Evolutionary conservation across 2,888 invertebrate genomes (phyloP).

Genomic region (Melanargia galathea): DNA sequence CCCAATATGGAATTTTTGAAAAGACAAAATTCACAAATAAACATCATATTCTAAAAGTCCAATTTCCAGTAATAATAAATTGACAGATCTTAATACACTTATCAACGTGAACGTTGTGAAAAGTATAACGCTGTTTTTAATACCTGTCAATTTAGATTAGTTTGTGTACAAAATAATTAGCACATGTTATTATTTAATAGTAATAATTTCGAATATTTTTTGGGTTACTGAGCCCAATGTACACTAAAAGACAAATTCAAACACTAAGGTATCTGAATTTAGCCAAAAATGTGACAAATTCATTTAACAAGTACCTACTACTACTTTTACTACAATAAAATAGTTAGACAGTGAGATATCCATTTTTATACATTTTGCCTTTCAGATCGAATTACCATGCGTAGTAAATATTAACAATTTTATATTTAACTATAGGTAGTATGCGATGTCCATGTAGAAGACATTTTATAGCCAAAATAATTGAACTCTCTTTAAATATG

Average conservation of each 20-base stretch:
- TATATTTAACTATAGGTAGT: background rate
- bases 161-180: too few species aligned
- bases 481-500: background rate
- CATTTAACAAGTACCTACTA: background rate
- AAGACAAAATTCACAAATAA: too few species aligned
- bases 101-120: too few species aligned
- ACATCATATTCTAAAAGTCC: too few species aligned
- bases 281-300: constrained; percentile 3
- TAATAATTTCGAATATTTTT: background rate
- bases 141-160: too few species aligned
- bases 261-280: background rate
- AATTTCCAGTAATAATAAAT: too few species aligned
- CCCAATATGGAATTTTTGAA: too few species aligned
- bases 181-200: too few species aligned
- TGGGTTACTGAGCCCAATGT: background rate
- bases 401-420: background rate
- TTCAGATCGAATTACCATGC: background rate
- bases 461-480: background rate
- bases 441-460: background rate
- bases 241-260: background rate
- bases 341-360: background rate
- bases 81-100: too few species aligned
- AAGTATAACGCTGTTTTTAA: too few species aligned
- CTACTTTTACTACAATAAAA: background rate
- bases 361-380: background rate